Evolutionary conservation across 1,140 invertebrate genomes (phyloP), one percentile per base, ranked within the genome.

Genomic region (Pseudomyrmex sp.): DNA sequence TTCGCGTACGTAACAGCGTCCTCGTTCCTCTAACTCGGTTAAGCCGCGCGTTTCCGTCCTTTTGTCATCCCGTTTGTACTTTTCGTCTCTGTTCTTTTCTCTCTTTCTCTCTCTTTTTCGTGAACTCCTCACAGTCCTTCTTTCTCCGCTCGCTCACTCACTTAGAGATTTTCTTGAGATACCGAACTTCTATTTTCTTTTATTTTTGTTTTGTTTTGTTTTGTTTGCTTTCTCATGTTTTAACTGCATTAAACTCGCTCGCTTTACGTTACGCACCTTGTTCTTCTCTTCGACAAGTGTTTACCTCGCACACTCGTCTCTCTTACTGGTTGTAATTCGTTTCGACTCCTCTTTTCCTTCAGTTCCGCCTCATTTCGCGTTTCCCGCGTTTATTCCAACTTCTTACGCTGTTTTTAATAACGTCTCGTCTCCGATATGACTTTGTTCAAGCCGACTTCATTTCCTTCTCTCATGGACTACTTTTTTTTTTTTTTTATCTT

Each of bases 241-340:
- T 80, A 77, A 77, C 63, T 69, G 63, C 65, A 79, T 79, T 69
- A 79, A 79, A 79, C 76, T 61, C 72, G 66, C 59, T 12, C 44
- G 44, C 2, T 44, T 52, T 56, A 20, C 35, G 13, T 26, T 46
- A n/a, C 63, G 35, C 35, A 7, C 12, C 61, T 76, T 26, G 63
- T 20, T 77, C 63, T 69, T 20, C 59, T 26, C 63, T 46, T 70
- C 65, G 54, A 77, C 52, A 56, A 77, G 63, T 65, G 54, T 79
- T 79, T 59, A 79, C 12, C 44, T 58, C 63, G 63, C 59, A 13
- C 62, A 68, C 48, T 69, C 44, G 58, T 23, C 63, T 46, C 46
- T 77, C 56, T 77, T 58, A 35, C 35, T 68, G 20, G 68, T 54
- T 54, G 18, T 20, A 69, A 69, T 77, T 62, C 48, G 46, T 76